These are phyloP conservation scores for Lepus oiostolus DNA, from an alignment of 2,797 vertebrate species.

Conservation along the genomic window DNA sequence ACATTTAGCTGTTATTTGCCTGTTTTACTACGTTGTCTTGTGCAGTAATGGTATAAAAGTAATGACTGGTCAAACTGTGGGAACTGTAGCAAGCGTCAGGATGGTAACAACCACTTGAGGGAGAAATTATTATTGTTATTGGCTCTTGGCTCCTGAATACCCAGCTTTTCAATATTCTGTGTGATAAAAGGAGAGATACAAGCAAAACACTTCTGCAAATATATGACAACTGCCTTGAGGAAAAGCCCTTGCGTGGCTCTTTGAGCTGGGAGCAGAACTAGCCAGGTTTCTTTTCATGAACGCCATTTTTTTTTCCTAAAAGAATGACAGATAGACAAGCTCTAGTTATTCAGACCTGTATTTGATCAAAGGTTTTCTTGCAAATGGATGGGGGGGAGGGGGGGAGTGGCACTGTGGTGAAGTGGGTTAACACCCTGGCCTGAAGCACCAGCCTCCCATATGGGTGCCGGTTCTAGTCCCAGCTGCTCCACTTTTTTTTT, in stretches of 20 bases:
- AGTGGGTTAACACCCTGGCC: no score
- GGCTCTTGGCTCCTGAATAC: not conserved
- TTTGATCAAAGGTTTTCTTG: not conserved
- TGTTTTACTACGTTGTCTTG: not conserved
- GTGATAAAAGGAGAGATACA: not conserved
- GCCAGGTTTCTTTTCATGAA: not conserved
- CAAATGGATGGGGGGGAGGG: not conserved
- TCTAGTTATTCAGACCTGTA: not conserved
- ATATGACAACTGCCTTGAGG: not conserved
- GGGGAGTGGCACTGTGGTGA: no score
- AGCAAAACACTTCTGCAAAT: not conserved
- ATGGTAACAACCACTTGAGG: not conserved
- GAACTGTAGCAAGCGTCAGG: not conserved
- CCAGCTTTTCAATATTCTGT: not conserved
- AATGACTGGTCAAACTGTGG: not conserved
- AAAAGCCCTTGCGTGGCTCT: not conserved
- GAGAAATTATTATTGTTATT: not conserved
- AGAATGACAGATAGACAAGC: not conserved
- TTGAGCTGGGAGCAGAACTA: not conserved
- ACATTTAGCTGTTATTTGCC: not conserved
- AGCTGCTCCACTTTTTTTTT: no score
- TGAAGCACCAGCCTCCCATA: no score
- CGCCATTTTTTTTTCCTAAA: constrained; percentile 7
- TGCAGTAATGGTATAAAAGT: not conserved
- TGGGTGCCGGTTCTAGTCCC: no score